These are phyloP conservation scores for Sus cebifrons DNA, from an alignment of 2,797 vertebrate genomes.

Conservation along the genomic window DNA sequence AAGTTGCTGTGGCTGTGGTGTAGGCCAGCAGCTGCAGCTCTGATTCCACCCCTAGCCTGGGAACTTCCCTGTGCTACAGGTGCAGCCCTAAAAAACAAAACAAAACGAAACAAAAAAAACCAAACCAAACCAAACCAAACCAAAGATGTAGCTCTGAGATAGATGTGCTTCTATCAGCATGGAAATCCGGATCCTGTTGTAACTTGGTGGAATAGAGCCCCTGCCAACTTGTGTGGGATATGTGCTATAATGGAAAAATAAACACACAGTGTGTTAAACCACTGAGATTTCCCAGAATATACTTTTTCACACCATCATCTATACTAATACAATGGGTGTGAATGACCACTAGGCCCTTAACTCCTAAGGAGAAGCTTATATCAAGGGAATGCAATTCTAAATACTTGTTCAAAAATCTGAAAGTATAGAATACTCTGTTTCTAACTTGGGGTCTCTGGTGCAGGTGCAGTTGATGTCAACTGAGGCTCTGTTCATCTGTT, in stretches of 20 bases:
- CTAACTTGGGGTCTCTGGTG: neutral
- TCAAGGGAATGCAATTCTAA: neutral
- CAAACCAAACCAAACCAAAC: too few species aligned
- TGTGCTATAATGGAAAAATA: neutral
- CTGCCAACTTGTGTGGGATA: too few species aligned
- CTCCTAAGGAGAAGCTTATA: neutral
- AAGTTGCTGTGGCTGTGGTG: too few species aligned
- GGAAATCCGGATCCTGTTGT: neutral
- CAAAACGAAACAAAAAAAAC: too few species aligned
- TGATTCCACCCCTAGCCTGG: too few species aligned
- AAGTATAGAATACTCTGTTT: neutral
- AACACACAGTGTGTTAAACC: neutral
- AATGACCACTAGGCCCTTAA: neutral
- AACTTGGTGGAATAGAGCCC: neutral
- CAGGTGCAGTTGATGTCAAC: neutral
- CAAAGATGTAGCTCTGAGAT: neutral
- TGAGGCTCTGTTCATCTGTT: neutral
- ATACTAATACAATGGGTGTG: neutral
- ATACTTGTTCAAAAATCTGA: neutral
- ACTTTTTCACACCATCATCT: neutral
- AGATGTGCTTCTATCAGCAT: neutral
- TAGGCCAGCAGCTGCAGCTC: too few species aligned
- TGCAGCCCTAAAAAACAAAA: too few species aligned
- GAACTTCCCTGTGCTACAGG: too few species aligned
- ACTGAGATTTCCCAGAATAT: neutral